Conservation (phyloP, 2,113 vertebrate genomes). For the Scatophagus argus region DNA sequence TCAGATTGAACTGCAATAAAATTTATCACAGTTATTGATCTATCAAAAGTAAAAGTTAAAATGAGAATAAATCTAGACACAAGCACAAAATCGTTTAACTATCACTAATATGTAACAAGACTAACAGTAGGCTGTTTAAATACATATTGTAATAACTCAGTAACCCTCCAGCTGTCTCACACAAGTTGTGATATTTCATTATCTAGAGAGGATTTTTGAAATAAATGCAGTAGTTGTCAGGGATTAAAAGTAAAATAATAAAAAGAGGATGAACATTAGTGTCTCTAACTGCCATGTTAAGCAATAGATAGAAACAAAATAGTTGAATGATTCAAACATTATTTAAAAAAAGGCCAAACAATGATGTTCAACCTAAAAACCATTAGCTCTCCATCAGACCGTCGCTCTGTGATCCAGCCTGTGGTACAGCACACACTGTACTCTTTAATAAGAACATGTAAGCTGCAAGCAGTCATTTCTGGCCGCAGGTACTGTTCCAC, state of each 20-base stretch:
- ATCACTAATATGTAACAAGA: background rate
- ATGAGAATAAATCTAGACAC: background rate
- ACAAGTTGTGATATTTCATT: background rate
- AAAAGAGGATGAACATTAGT: background rate
- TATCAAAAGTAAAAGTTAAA: background rate
- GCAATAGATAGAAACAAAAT: background rate
- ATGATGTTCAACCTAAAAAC: constrained; percentile 7
- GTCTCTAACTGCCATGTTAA: constrained; percentile 6
- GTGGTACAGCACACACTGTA: constrained; percentile 66
- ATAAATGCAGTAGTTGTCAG: background rate
- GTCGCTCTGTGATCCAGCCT: constrained; percentile 14
- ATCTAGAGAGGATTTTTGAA: constrained; percentile 4
- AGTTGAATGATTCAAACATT: background rate
- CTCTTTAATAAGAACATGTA: constrained; percentile 46
- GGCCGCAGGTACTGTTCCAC: constrained; percentile 66
- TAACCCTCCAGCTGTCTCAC: background rate
- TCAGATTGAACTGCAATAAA: background rate
- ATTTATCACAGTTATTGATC: background rate
- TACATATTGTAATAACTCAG: background rate
- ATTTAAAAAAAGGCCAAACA: constrained; percentile 25
- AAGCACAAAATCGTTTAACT: background rate
- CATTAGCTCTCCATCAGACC: constrained; percentile 4
- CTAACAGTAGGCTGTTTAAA: too few relatives aligned
- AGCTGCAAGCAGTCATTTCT: constrained; percentile 47
- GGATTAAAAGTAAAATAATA: background rate